Conservation (phyloP, 1,140 invertebrate genomes). For the Drusus annulatus region DNA sequence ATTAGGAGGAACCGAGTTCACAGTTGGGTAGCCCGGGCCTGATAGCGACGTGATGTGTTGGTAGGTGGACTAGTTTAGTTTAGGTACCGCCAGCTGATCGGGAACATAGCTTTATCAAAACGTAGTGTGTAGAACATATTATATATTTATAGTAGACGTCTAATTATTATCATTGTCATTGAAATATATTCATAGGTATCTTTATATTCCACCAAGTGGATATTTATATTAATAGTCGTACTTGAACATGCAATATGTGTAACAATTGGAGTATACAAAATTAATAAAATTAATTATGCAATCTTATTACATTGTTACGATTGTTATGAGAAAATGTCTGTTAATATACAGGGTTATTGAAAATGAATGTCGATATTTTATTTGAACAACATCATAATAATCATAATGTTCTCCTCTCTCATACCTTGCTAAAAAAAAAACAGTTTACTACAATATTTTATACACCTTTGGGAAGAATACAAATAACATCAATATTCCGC, state of each 20-base stretch:
- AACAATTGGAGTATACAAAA: conserved; percentile 38
- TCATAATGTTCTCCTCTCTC: too few relatives aligned
- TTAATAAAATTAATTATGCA: conserved; percentile 32
- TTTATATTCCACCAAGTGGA: conserved; percentile 39
- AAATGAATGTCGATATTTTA: conserved; percentile 27
- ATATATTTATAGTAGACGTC: conserved; percentile 47
- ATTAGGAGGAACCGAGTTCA: conserved; percentile 2
- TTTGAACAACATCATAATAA: not conserved
- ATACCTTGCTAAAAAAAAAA: too few relatives aligned
- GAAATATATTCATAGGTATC: conserved; percentile 34
- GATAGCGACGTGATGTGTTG: conserved; percentile 55
- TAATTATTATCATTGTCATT: conserved; percentile 46
- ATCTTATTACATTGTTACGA: conserved; percentile 36
- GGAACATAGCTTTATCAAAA: conserved; percentile 71
- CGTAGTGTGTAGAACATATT: conserved; percentile 62
- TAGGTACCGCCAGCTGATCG: conserved; percentile 63
- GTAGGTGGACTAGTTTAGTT: conserved; percentile 59
- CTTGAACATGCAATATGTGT: conserved; percentile 45
- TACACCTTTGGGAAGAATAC: too few relatives aligned
- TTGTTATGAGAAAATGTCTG: conserved; percentile 38
- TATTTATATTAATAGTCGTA: conserved; percentile 41
- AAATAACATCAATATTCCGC: too few relatives aligned
- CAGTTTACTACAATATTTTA: too few relatives aligned
- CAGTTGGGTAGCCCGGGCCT: conserved; percentile 10
- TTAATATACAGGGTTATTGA: conserved; percentile 15